Evolutionary conservation across 1,140 invertebrate species (phyloP).

Genomic region (Cotesia glomerata): DNA sequence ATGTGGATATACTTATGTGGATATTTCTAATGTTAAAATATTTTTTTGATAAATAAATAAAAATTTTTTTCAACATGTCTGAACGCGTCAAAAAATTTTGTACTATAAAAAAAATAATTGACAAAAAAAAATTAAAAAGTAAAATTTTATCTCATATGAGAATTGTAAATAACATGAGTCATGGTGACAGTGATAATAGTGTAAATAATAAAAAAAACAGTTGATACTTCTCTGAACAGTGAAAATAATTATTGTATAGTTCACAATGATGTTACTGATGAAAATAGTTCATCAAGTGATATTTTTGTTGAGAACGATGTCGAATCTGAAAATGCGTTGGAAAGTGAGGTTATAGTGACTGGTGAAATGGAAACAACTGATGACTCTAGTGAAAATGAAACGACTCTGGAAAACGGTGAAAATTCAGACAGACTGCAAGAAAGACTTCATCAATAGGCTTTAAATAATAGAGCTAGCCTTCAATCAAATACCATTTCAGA

Average conservation of each 20-base stretch:
- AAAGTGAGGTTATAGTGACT: too few relatives aligned
- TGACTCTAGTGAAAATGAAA: not conserved
- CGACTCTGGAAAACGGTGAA: not conserved
- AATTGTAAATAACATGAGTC: too few relatives aligned
- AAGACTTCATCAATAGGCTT: constrained; percentile 29
- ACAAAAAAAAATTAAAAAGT: not conserved
- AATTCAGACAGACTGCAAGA: constrained; percentile 1
- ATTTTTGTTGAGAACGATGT: too few relatives aligned
- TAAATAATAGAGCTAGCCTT: constrained; percentile 21
- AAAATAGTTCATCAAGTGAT: too few relatives aligned
- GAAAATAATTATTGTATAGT: too few relatives aligned
- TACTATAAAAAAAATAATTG: not conserved
- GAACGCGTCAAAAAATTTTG: not conserved
- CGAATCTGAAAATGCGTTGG: too few relatives aligned
- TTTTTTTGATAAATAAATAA: not conserved
- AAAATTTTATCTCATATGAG: too few relatives aligned
- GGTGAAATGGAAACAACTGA: too few relatives aligned
- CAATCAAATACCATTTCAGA: constrained; percentile 27
- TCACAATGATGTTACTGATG: too few relatives aligned
- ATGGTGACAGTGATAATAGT: too few relatives aligned
- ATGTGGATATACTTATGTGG: not conserved
- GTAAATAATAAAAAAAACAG: too few relatives aligned
- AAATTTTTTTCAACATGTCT: not conserved
- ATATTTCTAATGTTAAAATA: not conserved
- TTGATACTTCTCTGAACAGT: too few relatives aligned